Percentiles rank a stretch among this genome's conserved stretches.
phyloP scores from a whole-genome alignment of 2,113 vertebrate species.

The Pangasianodon gigas region DNA sequence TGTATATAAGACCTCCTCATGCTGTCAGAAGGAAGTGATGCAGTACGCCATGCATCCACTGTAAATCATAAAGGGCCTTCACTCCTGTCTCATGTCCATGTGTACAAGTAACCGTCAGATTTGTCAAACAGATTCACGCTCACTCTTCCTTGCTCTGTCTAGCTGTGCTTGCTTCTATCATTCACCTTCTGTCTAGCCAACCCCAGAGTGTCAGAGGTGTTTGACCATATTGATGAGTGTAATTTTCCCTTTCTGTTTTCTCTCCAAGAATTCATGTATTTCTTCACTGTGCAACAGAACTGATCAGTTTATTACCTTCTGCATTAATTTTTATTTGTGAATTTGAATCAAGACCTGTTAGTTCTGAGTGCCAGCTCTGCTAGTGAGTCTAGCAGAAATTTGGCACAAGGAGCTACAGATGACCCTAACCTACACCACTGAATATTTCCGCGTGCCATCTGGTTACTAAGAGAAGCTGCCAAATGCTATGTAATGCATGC shows the following conservation, averaged over 20 bases:
- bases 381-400: constrained; percentile 11
- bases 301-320: background rate
- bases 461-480: background rate
- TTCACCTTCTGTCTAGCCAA: background rate
- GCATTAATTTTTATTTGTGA: constrained; percentile 4
- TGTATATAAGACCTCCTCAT: constrained; percentile 21
- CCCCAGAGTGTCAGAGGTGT: constrained; percentile 17
- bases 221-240: constrained; percentile 35
- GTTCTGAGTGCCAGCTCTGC: constrained; percentile 21
- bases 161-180: background rate
- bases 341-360: background rate
- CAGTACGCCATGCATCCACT: constrained; percentile 28
- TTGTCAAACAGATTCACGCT: constrained; percentile 29
- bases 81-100: constrained; percentile 11
- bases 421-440: constrained; percentile 21
- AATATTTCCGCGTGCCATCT: constrained; percentile 41
- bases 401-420: constrained; percentile 33
- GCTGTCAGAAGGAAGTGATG: constrained; percentile 45
- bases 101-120: constrained; percentile 30
- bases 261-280: constrained; percentile 4
- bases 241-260: constrained; percentile 38
- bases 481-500: background rate
- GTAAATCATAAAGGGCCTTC: constrained; percentile 41
- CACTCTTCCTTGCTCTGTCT: background rate
- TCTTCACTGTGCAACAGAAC: background rate